A percentile compares a stretch with the other conserved stretches of the same genome.
These are phyloP conservation scores for Nyctibius bracteatus DNA, from an alignment of 2,113 vertebrate genomes.

Conservation along the genomic window DNA sequence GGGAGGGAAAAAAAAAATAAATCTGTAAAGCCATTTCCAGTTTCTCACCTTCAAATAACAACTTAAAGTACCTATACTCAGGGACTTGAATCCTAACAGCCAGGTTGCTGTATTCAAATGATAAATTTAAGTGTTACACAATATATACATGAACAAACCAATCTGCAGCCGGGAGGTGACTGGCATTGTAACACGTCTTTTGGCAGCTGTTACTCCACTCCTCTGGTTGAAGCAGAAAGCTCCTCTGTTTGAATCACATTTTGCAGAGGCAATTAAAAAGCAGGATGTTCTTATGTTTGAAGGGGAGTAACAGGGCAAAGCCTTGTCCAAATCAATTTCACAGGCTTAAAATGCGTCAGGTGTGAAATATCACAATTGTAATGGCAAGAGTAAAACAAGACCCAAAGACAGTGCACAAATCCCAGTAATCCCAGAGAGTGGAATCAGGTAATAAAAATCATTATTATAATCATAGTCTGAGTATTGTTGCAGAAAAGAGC, in stretches of 20 bases:
- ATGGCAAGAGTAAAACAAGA: neutral
- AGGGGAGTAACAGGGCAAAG: neutral
- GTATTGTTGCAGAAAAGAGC: neutral
- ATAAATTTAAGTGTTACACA: neutral
- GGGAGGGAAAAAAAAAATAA: neutral
- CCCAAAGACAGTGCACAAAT: neutral
- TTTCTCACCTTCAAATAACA: slow-evolving; percentile 5
- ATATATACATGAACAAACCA: neutral
- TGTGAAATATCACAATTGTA: neutral
- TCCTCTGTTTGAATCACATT: neutral
- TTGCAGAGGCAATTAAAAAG: neutral
- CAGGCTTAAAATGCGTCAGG: neutral
- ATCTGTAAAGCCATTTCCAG: neutral
- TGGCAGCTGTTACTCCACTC: neutral
- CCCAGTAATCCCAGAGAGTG: neutral
- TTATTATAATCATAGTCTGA: neutral
- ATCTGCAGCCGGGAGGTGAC: neutral
- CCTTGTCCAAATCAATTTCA: neutral
- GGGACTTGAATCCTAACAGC: neutral
- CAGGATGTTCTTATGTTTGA: neutral
- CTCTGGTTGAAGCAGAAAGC: neutral
- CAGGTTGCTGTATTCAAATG: neutral
- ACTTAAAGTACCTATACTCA: neutral
- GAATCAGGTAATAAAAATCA: neutral
- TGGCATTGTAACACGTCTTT: neutral